phyloP scores from a whole-genome alignment of 1,140 invertebrate genomes.

The Steinernema feltiae region DNA sequence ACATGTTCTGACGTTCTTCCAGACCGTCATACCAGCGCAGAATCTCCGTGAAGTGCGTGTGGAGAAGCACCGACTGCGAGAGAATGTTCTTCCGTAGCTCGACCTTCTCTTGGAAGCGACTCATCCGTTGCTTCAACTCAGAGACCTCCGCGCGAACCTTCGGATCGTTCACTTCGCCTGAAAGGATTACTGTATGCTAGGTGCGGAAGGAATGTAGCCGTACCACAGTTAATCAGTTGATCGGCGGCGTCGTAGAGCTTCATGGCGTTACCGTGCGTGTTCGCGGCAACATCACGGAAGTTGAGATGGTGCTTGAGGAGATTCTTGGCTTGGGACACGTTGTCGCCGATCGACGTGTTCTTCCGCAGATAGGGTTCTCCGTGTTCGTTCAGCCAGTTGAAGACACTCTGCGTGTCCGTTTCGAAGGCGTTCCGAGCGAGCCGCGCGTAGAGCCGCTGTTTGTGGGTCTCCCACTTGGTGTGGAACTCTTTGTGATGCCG shows the following conservation, averaged over 20 bases:
- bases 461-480: constrained; percentile 37
- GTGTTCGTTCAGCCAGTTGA: constrained; percentile 95
- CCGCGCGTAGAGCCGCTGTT: constrained; percentile 28
- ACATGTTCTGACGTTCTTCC: constrained; percentile 24
- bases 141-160: constrained; percentile 69
- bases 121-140: constrained; percentile 77
- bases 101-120: constrained; percentile 84
- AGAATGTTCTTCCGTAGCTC: constrained; percentile 80
- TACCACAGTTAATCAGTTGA: constrained; percentile 90
- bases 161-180: constrained; percentile 73
- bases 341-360: constrained; percentile 88
- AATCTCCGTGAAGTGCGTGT: constrained; percentile 90
- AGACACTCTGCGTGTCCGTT: constrained; percentile 65
- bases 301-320: constrained; percentile 67
- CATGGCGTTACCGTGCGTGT: constrained; percentile 96
- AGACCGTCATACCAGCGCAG: constrained; percentile 25
- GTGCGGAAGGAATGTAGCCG: constrained; percentile 70
- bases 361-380: constrained; percentile 96
- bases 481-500: constrained; percentile 31
- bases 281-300: constrained; percentile 61
- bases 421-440: constrained; percentile 27
- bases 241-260: constrained; percentile 89
- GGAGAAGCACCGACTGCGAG: constrained; percentile 86
- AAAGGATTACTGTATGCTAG: neutral
- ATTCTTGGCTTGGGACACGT: constrained; percentile 82